These are phyloP conservation scores for Drosophila multiciliata DNA, from an alignment of 2,888 invertebrate species.

Conservation along the genomic window DNA sequence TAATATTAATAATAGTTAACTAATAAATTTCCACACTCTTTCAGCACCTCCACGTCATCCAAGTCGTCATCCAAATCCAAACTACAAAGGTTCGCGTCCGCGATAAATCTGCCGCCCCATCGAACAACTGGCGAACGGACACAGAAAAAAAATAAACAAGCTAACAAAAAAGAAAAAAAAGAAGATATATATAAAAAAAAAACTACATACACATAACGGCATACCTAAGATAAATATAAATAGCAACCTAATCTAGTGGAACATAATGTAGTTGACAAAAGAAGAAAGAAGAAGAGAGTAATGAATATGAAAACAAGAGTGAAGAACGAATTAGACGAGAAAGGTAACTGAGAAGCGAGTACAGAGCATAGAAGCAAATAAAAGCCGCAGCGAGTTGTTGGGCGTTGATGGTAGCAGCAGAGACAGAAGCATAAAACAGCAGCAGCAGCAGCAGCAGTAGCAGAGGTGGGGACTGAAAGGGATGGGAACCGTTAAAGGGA, in stretches of 20 bases:
- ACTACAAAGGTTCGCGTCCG: conserved; percentile 84
- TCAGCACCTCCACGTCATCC: conserved; percentile 84
- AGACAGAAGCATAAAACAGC: conserved; percentile 24
- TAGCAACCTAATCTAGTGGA: conserved; percentile 78
- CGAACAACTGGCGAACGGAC: conserved; percentile 27
- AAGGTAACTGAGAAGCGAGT: conserved; percentile 35
- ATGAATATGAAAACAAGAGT: conserved; percentile 18
- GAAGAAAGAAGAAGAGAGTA: conserved; percentile 23
- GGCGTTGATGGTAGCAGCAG: conserved; percentile 37
- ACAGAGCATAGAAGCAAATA: conserved; percentile 51
- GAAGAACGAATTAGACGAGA: conserved; percentile 28
- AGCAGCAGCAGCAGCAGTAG: conserved; percentile 33
- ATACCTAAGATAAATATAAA: conserved; percentile 81
- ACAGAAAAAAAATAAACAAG: conserved; percentile 22
- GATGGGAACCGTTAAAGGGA: conserved; percentile 15
- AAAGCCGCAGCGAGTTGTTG: conserved; percentile 47
- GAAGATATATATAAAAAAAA: conserved; percentile 45
- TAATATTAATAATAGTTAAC: no score
- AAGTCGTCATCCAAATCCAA: conserved; percentile 85
- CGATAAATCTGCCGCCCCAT: conserved; percentile 62
- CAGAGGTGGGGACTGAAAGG: conserved; percentile 7
- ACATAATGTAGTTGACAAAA: conserved; percentile 77
- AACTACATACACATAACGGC: conserved; percentile 77
- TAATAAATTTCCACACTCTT: conserved; percentile 5
- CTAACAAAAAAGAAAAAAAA: conserved; percentile 28